Evolutionary conservation across 1,140 invertebrate species (phyloP), one percentile per base, ranked within the genome.

Genomic region (Odontomachus brunneus): DNA sequence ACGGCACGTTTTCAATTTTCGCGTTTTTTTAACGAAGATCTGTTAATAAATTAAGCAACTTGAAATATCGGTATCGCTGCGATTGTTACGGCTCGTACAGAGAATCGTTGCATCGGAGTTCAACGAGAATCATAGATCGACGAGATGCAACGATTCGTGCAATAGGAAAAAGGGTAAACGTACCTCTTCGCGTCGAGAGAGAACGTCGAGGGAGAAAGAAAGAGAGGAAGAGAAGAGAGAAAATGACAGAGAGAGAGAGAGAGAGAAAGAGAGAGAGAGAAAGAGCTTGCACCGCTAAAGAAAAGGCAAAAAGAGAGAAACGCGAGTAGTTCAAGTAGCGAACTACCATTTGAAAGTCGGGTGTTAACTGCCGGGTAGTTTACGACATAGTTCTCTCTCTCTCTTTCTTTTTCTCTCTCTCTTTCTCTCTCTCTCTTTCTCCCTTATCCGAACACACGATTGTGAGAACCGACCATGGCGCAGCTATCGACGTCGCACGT

Each of bases 281-380:
- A 22, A 49, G 2, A 29, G 7, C 17, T 59, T 1, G 11, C 53
- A 19, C 26, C 15, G 22, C 38, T 62, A 38, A n/a, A 24, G 57
- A 63, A 53, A 19, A 60, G 11, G 44, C 29, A 33, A 5, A 33
- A 5, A 48, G 55, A 49, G 3, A 65, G 59, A 75, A 24, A 53
- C 5, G 66, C 38, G 38, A n/a, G 63, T 82, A 74, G 80, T 85
- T 78, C 73, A 85, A 88, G 73, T 88, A 75, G 73, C 83, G 49
- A 82, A 69, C 24, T 60, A 12, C 67, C 44, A 88, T 85, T 85
- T 65, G 57, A 88, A 12, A 26, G 71, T 82, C 26, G 83, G 29
- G 73, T 81, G 83, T 88, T 89, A 89, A 88, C 84, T 84, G 49
- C 55, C 60, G 38, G n/a, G 59, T 3, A 55, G 74, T 88, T 88